A percentile compares a stretch with the other conserved stretches of the same genome.
These are phyloP conservation scores for Heliconius sara DNA, from an alignment of 2,888 invertebrate species.

Conservation along the genomic window DNA sequence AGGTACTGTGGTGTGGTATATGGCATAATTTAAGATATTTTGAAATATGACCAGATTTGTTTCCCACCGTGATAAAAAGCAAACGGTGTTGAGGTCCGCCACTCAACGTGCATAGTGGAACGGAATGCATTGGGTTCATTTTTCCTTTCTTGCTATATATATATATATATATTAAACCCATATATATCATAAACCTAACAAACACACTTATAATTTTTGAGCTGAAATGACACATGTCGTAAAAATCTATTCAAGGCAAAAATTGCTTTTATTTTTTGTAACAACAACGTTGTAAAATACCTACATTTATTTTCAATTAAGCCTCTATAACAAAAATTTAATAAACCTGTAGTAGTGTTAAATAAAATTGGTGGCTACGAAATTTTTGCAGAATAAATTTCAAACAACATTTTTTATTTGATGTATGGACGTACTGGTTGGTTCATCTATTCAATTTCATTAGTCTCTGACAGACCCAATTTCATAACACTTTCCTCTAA, in stretches of 20 bases:
- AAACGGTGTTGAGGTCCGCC: too few relatives aligned
- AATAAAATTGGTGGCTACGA: neutral
- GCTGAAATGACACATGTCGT: conserved; percentile 1
- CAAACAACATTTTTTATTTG: conserved; percentile 2
- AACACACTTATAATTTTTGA: neutral
- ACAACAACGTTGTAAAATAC: neutral
- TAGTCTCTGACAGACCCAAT: too few relatives aligned
- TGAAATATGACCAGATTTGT: too few relatives aligned
- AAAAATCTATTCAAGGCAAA: neutral
- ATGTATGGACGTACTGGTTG: neutral
- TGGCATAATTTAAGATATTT: too few relatives aligned
- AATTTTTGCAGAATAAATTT: neutral
- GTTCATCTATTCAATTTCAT: neutral
- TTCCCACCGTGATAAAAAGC: too few relatives aligned
- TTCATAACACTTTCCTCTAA: too few relatives aligned
- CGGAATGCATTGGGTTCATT: too few relatives aligned
- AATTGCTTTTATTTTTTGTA: conserved; percentile 7
- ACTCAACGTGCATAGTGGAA: too few relatives aligned
- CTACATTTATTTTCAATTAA: neutral
- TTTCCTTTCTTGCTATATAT: too few relatives aligned
- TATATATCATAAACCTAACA: too few relatives aligned
- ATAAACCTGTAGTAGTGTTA: neutral
- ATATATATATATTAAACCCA: too few relatives aligned
- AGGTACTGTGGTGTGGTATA: too few relatives aligned
- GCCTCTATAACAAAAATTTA: neutral